A percentile compares a stretch with the other conserved stretches of the same genome.
Evolutionary conservation across 1,140 invertebrate species (phyloP).

Genomic region (Copidosoma floridanum): DNA sequence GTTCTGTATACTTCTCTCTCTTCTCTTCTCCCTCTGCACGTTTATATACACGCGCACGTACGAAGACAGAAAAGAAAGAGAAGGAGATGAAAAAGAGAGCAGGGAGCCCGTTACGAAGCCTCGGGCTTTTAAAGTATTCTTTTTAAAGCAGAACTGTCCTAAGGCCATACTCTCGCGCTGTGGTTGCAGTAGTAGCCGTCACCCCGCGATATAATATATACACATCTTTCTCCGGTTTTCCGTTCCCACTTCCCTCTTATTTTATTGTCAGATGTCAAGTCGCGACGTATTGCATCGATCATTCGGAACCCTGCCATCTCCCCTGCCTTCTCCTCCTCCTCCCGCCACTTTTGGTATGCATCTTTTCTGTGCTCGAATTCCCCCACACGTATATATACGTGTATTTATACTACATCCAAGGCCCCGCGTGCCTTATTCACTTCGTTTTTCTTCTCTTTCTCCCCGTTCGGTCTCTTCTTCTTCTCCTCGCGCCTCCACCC

Average conservation of each 20-base stretch:
- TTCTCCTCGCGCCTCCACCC: conserved; percentile 2
- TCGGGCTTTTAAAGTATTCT: conserved; percentile 59
- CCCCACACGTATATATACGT: background rate
- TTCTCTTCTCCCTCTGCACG: background rate
- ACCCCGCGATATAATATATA: too few relatives aligned
- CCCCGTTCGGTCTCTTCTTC: background rate
- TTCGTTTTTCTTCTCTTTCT: background rate
- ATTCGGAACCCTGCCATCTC: conserved; percentile 32
- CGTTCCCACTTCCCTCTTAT: too few relatives aligned
- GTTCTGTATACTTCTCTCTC: too few relatives aligned
- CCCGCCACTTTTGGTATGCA: conserved; percentile 9
- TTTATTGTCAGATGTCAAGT: too few relatives aligned
- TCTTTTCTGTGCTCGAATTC: background rate
- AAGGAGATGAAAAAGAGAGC: background rate
- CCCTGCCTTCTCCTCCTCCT: background rate
- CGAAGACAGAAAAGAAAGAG: background rate
- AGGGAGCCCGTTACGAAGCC: conserved; percentile 55
- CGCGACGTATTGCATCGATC: conserved; percentile 37
- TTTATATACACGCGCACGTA: background rate
- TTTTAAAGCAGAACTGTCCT: conserved; percentile 57
- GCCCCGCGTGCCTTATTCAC: background rate
- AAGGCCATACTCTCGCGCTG: too few relatives aligned
- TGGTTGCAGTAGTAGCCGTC: too few relatives aligned
- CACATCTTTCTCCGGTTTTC: too few relatives aligned
- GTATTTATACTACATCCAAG: too few relatives aligned